Evolutionary conservation across 2,113 vertebrate genomes (phyloP).

Genomic region (Pristiophorus japonicus): DNA sequence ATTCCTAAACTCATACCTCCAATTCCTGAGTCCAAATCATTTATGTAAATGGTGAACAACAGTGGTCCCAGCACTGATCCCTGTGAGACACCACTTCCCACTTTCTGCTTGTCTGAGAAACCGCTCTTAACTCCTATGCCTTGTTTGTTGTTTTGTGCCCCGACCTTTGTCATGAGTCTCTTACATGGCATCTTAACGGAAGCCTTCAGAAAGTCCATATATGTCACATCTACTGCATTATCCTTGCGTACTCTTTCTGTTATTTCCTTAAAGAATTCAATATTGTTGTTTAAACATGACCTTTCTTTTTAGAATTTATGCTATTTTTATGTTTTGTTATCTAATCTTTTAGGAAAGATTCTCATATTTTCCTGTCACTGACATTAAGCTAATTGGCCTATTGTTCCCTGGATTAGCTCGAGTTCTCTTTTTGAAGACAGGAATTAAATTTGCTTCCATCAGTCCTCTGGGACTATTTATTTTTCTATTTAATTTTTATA

Average conservation of each 20-base stretch:
- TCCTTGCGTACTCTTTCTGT: not conserved
- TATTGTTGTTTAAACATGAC: not conserved
- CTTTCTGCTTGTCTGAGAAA: not conserved
- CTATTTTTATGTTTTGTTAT: not conserved
- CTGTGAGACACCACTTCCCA: not conserved
- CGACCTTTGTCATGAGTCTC: not conserved
- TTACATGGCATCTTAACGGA: not conserved
- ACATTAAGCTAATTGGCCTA: not conserved
- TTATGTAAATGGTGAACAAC: not conserved
- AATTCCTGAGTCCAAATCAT: not conserved
- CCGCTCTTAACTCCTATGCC: not conserved
- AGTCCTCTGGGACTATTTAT: not conserved
- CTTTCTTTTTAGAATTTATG: not conserved
- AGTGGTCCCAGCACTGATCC: not conserved
- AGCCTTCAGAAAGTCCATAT: no score
- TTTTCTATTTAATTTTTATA: not conserved
- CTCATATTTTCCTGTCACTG: not conserved
- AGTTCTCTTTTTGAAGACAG: not conserved
- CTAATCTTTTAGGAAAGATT: no score
- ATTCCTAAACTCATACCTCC: not conserved
- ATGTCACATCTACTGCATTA: not conserved
- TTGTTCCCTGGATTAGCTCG: not conserved
- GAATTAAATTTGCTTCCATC: not conserved
- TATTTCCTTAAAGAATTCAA: not conserved
- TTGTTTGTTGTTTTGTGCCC: not conserved